These are phyloP conservation scores for Apodemia duryi DNA, from an alignment of 2,888 invertebrate species.

Conservation along the genomic window DNA sequence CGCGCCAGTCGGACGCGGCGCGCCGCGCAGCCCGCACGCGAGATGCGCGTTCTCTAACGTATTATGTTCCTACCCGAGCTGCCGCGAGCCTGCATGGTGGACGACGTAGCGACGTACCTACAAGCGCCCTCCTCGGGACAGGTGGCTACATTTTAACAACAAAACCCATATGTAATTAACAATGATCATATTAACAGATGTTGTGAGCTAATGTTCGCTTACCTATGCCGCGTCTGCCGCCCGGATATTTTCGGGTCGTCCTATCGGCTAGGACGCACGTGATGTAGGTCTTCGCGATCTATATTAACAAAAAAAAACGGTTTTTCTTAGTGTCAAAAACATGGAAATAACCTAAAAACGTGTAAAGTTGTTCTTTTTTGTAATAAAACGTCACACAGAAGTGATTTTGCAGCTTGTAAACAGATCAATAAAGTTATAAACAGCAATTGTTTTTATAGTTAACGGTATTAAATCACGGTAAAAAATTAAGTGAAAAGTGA, in stretches of 20 bases:
- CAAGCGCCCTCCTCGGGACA: conserved; percentile 97
- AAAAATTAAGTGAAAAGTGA: background rate
- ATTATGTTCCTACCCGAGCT: conserved; percentile 95
- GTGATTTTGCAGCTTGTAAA: conserved; percentile 54
- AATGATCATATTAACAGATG: conserved; percentile 80
- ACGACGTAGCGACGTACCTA: conserved; percentile 96
- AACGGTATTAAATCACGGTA: background rate
- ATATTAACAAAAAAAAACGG: conserved; percentile 28
- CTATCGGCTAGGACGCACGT: conserved; percentile 43
- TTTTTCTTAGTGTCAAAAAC: conserved; percentile 20
- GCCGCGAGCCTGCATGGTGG: conserved; percentile 96
- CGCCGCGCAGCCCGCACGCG: conserved; percentile 74
- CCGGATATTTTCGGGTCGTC: conserved; percentile 73
- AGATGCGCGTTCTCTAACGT: conserved; percentile 71
- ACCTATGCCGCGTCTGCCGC: conserved; percentile 67
- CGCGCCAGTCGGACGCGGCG: conserved; percentile 73
- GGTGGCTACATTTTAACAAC: conserved; percentile 84
- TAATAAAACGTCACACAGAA: conserved; percentile 32
- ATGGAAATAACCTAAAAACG: background rate
- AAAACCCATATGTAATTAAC: conserved; percentile 79
- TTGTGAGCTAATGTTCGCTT: conserved; percentile 74
- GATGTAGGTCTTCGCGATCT: conserved; percentile 45
- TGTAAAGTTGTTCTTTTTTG: background rate
- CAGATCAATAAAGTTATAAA: conserved; percentile 61
- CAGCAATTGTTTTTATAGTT: conserved; percentile 21